Conservation (phyloP, 2,888 invertebrate genomes). For the Patella ulyssiponensis region DNA sequence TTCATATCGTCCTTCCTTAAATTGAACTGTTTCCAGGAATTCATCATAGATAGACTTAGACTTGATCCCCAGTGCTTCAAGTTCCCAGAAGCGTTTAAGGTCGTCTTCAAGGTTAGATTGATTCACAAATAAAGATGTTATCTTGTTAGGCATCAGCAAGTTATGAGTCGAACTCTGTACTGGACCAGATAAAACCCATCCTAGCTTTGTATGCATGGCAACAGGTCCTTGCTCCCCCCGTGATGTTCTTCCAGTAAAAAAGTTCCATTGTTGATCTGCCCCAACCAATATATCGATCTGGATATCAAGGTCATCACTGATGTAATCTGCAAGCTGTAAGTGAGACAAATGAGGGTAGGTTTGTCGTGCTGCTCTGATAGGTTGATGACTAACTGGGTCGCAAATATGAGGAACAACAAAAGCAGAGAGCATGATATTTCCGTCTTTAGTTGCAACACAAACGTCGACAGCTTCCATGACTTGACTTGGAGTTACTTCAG, state of each 20-base stretch:
- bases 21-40: slow-evolving; percentile 3
- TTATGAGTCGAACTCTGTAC: too few species aligned
- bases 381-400: not conserved
- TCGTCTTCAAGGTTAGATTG: not conserved
- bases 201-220: not conserved
- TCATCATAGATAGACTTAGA: slow-evolving; percentile 1
- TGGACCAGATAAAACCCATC: too few species aligned
- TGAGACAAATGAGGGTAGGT: not conserved
- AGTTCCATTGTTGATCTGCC: slow-evolving; percentile 12
- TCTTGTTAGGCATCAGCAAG: too few species aligned
- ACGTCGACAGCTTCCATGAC: not conserved
- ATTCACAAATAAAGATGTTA: too few species aligned
- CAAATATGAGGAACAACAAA: slow-evolving; percentile 4
- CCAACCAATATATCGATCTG: not conserved
- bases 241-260: not conserved
- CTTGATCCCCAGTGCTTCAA: slow-evolving; percentile 3
- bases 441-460: not conserved
- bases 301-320: not conserved
- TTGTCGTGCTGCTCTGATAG: not conserved
- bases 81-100: not conserved
- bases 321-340: slow-evolving; percentile 3
- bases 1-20: not conserved
- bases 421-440: not conserved
- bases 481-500: not conserved
- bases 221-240: slow-evolving; percentile 8